Conservation (phyloP, 2,888 invertebrate genomes). For the Imbricaverruca yamaguchii region DNA sequence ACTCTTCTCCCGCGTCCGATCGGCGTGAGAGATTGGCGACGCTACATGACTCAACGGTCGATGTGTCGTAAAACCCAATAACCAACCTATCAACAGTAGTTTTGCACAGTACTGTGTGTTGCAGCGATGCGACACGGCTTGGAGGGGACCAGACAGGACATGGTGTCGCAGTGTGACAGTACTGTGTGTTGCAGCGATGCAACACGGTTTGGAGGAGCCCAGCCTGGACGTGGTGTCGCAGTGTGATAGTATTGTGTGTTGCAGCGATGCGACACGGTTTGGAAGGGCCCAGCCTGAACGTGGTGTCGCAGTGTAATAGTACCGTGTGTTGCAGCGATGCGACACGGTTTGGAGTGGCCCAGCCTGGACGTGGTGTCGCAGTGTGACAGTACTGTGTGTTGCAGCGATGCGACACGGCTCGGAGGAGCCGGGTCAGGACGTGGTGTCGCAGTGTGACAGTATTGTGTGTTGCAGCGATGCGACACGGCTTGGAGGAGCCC, state of each 20-base stretch:
- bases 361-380: slow-evolving; percentile 75
- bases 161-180: not conserved
- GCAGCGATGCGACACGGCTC: not conserved
- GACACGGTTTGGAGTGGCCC: slow-evolving; percentile 74
- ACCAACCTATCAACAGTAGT: too few species aligned
- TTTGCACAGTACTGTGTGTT: not conserved
- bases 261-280: not conserved
- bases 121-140: not conserved
- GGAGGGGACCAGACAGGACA: not conserved
- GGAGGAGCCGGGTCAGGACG: not conserved
- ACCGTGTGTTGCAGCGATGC: slow-evolving; percentile 44
- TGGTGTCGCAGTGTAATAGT: not conserved
- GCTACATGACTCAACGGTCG: too few species aligned
- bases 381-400: too few species aligned
- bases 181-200: slow-evolving; percentile 44
- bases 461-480: slow-evolving; percentile 44
- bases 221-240: slow-evolving; percentile 75
- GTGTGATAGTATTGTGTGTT: too few species aligned
- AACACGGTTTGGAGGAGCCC: slow-evolving; percentile 74
- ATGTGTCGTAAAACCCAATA: too few species aligned
- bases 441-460: not conserved
- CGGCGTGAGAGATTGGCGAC: too few species aligned
- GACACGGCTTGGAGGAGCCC: slow-evolving; percentile 74
- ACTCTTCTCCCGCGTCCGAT: too few species aligned
- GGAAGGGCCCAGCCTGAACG: not conserved